Base-by-base conservation (phyloP, 2,888 invertebrate species). In the Epistrophe grossulariae region DNA sequence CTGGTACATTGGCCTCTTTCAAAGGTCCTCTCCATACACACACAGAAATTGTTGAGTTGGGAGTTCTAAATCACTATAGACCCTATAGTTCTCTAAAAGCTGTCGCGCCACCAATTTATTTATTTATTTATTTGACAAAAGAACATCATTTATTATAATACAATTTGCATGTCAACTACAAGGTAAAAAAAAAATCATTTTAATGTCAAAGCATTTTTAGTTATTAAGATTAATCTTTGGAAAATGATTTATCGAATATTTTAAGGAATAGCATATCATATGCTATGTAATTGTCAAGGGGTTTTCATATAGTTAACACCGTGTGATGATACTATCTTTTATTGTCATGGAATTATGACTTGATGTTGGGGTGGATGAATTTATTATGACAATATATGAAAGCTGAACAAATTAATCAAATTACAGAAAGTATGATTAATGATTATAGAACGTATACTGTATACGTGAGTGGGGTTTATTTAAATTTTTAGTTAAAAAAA, bases 161-260 rank as follows among this genome's bases (percentile, higher is more conserved):
- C 43, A 38, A 28, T 52, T 11, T 50, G 10, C 48, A 50, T 50
- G 19, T 50, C n/a, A 45, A 50, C 13, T 17, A 8, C 5, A 5
- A 50, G 24, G 19, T 5, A 19, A 13, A 52, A 52, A 11, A 19
- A 24, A 52, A 52, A 24, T 52, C 24, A 24, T 10, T 24, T 24
- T 24, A 24, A 24, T 52, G 52, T 52, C 52, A 52, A 13, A 52
- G 4, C 52, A 52, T 28, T 13, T 35, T 35, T 35, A 35, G 35
- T 9, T 35, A 35, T 35, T 8, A 35, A 35, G 9, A 35, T 35
- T 35, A 35, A 15, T 55, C 55, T 31, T 55, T 31, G 24, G 24
- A 31, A n/a, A 55, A 55, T 55, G 55, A 55, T 55, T 55, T 31
- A 55, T 55, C n/a, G 28, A 55, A 31, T 55, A 31, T 55, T n/a